Base-by-base conservation (phyloP, 2,113 vertebrate species). In the Zapus hudsonius region DNA sequence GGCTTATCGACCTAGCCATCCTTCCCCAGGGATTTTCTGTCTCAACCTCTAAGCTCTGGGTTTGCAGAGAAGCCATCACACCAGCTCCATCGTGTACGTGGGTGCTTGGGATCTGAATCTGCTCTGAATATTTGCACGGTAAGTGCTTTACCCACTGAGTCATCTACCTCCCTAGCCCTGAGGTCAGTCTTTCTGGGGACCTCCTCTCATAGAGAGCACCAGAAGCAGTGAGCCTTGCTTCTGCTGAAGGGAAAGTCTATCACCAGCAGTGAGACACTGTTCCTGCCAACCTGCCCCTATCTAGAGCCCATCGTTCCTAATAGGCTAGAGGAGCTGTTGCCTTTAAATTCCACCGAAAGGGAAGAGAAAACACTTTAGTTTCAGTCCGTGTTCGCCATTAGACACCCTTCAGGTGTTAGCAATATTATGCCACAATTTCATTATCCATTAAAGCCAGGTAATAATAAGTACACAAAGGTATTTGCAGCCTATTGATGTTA, bases 331-430 rank as follows among this genome's bases (percentile, higher is more conserved):
- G 95, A 92, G 90, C 81, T 0, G 57, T 38, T 20, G 79, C 92
- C 91, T 98, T 97, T 97, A 97, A 96, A 97, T 95, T 89, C 84
- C 86, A 42, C n/a, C 6, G 79, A 19, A 96, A 96, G 75, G 47
- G 80, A 95, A 90, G 91, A 73, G 90, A 88, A 70, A 96, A 44
- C 0, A 0, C 87, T 97, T 97, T 96, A 79, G 87, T 94, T 96
- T 94, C 93, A 75, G 95, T 92, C 96, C n/a, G 33, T 93, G 70
- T 94, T 96, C 94, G 42, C 96, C 97, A 97, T 98, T 98, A 98
- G 97, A 98, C 97, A 98, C 97, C 98, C 98, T 98, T 97, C 97
- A 98, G 97, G 96, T 96, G 96, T 97, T 97, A 87, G 96, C 97
- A 93, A 96, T 98, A 96, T 97, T 97, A 97, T 96, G 96, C 95